Evolutionary conservation across 2,888 invertebrate genomes (phyloP), one percentile per base, ranked within the genome.

Genomic region (Phengaris alcon): DNA sequence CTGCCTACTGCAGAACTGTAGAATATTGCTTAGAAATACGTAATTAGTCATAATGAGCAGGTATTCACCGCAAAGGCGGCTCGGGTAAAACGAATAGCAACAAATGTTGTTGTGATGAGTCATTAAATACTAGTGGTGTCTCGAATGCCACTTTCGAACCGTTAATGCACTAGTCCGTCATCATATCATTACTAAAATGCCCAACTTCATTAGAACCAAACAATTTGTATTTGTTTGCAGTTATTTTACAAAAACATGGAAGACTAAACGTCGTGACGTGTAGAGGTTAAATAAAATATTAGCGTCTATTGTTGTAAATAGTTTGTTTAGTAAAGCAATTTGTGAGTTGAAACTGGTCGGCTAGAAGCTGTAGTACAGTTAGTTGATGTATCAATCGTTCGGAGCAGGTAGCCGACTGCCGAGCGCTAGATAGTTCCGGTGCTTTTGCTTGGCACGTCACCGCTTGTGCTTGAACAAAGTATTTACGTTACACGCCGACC

Each of bases 81-180:
- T 64, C 59, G 22, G 35, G 5, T 35, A 64, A 44, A 64, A 44
- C 64, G 64, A 64, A 64, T 35, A 22, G 64, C 64, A 64, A 44
- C 35, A 22, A 64, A 64, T 64, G 44, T 44, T 35, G 35, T 44
- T 44, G 64, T 64, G 64, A 35, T 44, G 64, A 64, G 64, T 64
- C 35, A 64, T 35, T 64, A 64, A 64, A 64, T 44, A 64, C 64
- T 35, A 64, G 35, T 9, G 64, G 35, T 6, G 64, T 64, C 35
- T 64, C 64, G 35, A 64, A 64, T 64, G 12, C 35, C 64, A 44
- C 64, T 64, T 64, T 64, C 64, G 64, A 64, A 44, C 44, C 64
- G 64, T 44, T 64, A 64, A 44, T 13, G 64, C 64, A 64, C 64
- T 64, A 35, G 64, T 12, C 12, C 6, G 35, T 35, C 64, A 59